A percentile compares a stretch with the other conserved stretches of the same genome.
Conservation (phyloP, 37 sponge, comb jelly and placozoan species). For the Aphrocallistes beatrix region DNA sequence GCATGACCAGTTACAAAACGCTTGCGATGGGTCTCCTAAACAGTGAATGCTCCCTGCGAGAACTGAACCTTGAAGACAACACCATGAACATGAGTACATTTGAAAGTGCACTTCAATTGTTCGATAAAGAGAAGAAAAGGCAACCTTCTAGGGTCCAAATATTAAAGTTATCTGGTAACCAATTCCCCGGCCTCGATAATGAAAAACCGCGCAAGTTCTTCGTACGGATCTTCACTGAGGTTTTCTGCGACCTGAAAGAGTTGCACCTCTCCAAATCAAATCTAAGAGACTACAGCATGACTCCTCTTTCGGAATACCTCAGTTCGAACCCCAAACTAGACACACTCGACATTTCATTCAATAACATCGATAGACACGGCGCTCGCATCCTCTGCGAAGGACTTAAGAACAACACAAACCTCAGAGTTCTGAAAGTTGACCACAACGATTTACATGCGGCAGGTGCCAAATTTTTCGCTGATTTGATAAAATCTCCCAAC, state of each 20-base stretch:
- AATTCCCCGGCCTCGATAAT: neutral
- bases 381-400: constrained; percentile 30
- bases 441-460: constrained; percentile 31
- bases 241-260: constrained; percentile 33
- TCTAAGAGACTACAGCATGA: neutral
- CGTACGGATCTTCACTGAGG: constrained; percentile 28
- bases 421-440: constrained; percentile 31
- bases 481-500: constrained; percentile 20
- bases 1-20: neutral
- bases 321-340: constrained; percentile 24
- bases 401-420: constrained; percentile 27
- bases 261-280: constrained; percentile 28
- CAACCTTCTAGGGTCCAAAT: neutral
- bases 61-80: neutral
- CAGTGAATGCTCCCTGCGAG: neutral
- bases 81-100: neutral
- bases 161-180: neutral
- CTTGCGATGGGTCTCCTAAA: neutral
- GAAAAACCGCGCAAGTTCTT: constrained; percentile 14
- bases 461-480: constrained; percentile 37
- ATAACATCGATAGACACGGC: constrained; percentile 27
- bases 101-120: neutral
- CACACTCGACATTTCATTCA: constrained; percentile 28
- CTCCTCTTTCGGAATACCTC: constrained; percentile 25
- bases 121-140: constrained; percentile 1